Evolutionary conservation across 2,888 invertebrate species (phyloP).

Genomic region (Drosophila nr. perissopoda): DNA sequence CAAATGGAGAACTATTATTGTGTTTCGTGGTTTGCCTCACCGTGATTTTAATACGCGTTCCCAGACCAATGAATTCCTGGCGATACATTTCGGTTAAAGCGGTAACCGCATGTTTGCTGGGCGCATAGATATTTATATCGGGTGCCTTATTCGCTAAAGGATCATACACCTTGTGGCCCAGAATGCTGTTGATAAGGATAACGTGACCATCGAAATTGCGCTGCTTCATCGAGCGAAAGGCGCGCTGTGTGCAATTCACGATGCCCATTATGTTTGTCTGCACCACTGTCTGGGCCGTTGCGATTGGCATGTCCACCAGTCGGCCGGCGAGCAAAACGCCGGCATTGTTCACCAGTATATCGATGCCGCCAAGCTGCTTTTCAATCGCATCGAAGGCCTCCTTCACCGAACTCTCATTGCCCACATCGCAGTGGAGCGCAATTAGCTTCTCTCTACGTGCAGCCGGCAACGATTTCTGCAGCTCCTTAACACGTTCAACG

Average conservation of each 20-base stretch:
- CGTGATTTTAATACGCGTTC: conserved; percentile 83
- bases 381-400: conserved; percentile 86
- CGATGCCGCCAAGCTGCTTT: conserved; percentile 86
- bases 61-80: conserved; percentile 80
- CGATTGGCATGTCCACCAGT: conserved; percentile 62
- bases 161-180: conserved; percentile 77
- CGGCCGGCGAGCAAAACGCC: conserved; percentile 82
- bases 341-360: conserved; percentile 88
- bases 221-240: conserved; percentile 85
- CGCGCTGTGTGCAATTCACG: conserved; percentile 85
- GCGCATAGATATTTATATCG: conserved; percentile 78
- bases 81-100: conserved; percentile 83
- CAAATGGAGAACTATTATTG: not conserved
- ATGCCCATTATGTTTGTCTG: conserved; percentile 86
- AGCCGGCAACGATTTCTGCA: conserved; percentile 58
- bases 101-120: conserved; percentile 82
- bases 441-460: conserved; percentile 67
- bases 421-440: conserved; percentile 86
- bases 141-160: conserved; percentile 34
- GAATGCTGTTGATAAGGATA: conserved; percentile 85
- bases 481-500: conserved; percentile 84
- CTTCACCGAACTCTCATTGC: conserved; percentile 86
- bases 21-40: conserved; percentile 61
- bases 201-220: conserved; percentile 86
- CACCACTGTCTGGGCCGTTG: conserved; percentile 75